Base-by-base conservation (phyloP, 2,113 vertebrate species). In the Caretta caretta region DNA sequence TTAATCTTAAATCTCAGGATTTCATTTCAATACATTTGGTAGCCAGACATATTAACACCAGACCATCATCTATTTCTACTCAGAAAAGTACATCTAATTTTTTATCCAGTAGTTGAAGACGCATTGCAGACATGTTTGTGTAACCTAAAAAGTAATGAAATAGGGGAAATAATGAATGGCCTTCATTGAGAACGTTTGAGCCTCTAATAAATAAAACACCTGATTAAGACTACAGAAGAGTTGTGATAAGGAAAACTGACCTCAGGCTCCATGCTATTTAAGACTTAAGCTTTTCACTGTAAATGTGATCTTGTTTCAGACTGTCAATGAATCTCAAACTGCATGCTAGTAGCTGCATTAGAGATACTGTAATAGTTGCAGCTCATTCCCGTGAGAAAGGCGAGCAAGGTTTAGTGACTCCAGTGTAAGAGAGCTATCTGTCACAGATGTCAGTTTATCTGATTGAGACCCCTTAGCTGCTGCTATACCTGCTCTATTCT, bases 271-370 rank as follows among this genome's bases (percentile, higher is more conserved):
- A 97, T 95, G 96, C 97, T 96, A 98, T 96, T 98, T 97, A 97
- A 98, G 98, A 98, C 97, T 98, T 97, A 5, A 72, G 95, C 98
- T 98, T 98, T 99, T 99, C 98, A 98, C 97, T 96, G 88, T 97
- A 95, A 97, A 96, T 94, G 97, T 98, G 98, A 99, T 99, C 98
- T 98, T 97, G 97, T 99, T 99, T 99, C 98, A 98, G 96, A 93
- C 96, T 91, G 97, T 98, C 98, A 98, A 98, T 98, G 96, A 97
- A 93, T 97, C 97, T 97, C 89, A 94, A 97, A 93, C 95, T 98
- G 94, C 90, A 94, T 97, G 98, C 98, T 93, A 97, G 97, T 97
- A 95, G 93, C 96, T 48, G 94, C 96, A 93, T 98, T 98, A 98
- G 98, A 98, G 98, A 98, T 97, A 98, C 97, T 97, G 95, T 97